Base-by-base conservation (phyloP, 2,797 vertebrate species). In the Molossus alvarezi region DNA sequence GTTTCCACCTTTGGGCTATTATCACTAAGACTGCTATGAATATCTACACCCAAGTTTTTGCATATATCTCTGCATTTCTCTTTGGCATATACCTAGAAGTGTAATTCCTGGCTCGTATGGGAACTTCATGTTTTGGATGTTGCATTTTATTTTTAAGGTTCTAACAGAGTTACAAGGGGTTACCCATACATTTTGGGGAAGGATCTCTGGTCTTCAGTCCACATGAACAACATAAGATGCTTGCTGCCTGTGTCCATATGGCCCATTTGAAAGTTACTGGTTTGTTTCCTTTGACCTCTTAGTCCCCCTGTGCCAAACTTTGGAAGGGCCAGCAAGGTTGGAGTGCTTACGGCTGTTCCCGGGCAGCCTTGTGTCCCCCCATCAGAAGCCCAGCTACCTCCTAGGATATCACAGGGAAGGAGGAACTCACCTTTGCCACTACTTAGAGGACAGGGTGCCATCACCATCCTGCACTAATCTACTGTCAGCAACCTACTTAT, bases 181-280 rank as follows among this genome's bases (percentile, higher is more conserved):
- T 53, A 14, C 45, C 8, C 62, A 69, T 84, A 76, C 20, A 45
- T 86, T 69, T 83, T 0, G 29, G 69, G 48, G 25, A 81, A 83
- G 75, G 21, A 41, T 85, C 75, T 88, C 72, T 86, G 62, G 65
- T 80, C 71, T 95, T 94, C 8, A 62, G 11, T 71, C 15, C 29
- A 62, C 41, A 25, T 25, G 27, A 60, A 33, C 5, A 27, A 21
- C 6, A 4, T 20, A 45, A 85, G 75, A 71, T 76, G 77, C 37
- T 92, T 1, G 1, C 51, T 84, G 27, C 14, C 29, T 73, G 27
- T 29, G 48, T 55, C 13, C 6, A 1, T 53, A 9, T 80, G 83
- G 76, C 12, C 17, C 53, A 45, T 76, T 73, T 89, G 75, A 89
- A 69, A 67, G 37, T 48, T 67, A 29, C 3, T 83, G n/a, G 27